These are phyloP conservation scores for Thumatha senex DNA, from an alignment of 2,888 invertebrate genomes.

Conservation along the genomic window DNA sequence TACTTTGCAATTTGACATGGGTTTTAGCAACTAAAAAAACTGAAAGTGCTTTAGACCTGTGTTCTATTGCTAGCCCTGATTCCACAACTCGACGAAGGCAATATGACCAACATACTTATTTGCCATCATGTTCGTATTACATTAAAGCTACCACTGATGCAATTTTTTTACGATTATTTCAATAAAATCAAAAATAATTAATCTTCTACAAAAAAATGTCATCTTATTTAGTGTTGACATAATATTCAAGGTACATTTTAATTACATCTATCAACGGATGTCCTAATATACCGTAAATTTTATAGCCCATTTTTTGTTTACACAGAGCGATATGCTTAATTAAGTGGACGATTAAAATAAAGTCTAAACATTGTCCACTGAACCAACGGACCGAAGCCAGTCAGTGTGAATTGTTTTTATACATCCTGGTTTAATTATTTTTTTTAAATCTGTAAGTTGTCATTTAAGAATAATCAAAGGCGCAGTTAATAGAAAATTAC, in stretches of 20 bases:
- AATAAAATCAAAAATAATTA: too few relatives aligned
- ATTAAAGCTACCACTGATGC: too few relatives aligned
- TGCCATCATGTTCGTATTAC: too few relatives aligned
- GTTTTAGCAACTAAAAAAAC: too few relatives aligned
- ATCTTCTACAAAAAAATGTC: too few relatives aligned
- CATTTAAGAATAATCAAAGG: constrained; percentile 2
- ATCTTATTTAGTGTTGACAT: neutral
- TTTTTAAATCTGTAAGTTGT: constrained; percentile 24
- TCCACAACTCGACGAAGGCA: too few relatives aligned
- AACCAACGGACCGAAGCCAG: constrained; percentile 51
- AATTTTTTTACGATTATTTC: too few relatives aligned
- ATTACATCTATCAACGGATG: constrained; percentile 40
- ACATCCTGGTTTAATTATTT: constrained; percentile 46
- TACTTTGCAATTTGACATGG: too few relatives aligned
- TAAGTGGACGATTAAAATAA: constrained; percentile 51
- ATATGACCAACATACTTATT: too few relatives aligned
- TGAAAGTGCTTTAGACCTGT: too few relatives aligned
- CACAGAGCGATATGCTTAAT: constrained; percentile 64
- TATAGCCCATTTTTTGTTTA: constrained; percentile 43
- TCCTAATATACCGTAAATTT: constrained; percentile 37
- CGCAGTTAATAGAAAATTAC: neutral
- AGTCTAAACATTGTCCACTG: constrained; percentile 44
- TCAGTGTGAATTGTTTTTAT: constrained; percentile 31
- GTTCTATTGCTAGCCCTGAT: too few relatives aligned
- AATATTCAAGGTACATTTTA: constrained; percentile 29